These are phyloP conservation scores for Heliocidaris tuberculata DNA, from an alignment of 35 echinoderm and acorn worm genomes.

Conservation along the genomic window DNA sequence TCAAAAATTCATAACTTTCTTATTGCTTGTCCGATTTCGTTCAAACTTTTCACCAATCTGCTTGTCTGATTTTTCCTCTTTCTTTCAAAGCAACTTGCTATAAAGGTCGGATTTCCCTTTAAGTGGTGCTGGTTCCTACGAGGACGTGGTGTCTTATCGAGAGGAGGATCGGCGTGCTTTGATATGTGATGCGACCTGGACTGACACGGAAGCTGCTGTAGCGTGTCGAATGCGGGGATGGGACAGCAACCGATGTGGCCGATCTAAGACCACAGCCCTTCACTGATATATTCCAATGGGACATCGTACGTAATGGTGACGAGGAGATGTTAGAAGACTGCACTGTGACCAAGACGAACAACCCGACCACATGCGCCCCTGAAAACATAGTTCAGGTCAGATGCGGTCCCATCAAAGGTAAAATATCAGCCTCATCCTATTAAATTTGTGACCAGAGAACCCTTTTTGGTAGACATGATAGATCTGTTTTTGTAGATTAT, in stretches of 20 bases:
- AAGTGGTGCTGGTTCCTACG: not conserved
- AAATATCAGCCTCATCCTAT: not conserved
- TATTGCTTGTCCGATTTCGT: no score
- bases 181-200: not conserved
- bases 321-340: not conserved
- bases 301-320: not conserved
- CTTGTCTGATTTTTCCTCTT: no score
- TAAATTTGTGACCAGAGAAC: no score
- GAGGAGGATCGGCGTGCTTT: not conserved
- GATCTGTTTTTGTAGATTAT: no score
- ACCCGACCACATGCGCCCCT: not conserved
- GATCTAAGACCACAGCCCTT: not conserved
- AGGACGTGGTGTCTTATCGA: not conserved
- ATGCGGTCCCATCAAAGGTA: not conserved
- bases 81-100: not conserved
- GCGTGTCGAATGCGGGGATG: not conserved
- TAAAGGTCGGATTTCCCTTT: not conserved
- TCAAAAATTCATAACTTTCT: no score
- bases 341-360: not conserved
- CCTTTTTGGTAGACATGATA: no score
- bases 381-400: not conserved
- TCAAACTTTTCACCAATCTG: no score
- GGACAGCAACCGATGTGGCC: not conserved
- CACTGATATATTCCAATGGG: not conserved
- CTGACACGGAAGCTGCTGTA: not conserved